Evolutionary conservation across 2,797 vertebrate genomes (phyloP).

Genomic region (Prunella strophiata): DNA sequence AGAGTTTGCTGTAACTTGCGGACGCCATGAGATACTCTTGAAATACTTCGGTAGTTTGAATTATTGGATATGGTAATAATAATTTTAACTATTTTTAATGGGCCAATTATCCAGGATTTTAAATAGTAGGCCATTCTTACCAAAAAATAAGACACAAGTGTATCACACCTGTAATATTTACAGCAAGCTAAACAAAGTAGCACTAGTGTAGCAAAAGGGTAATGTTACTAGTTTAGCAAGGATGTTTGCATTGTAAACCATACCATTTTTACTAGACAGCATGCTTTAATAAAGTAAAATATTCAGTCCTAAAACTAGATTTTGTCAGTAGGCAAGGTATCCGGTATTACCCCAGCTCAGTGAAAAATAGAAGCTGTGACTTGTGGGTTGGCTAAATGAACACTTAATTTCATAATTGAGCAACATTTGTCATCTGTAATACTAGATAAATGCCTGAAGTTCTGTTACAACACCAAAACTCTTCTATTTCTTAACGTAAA

Average conservation of each 20-base stretch:
- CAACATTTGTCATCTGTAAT: neutral
- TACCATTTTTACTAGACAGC: neutral
- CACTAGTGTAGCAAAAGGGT: neutral
- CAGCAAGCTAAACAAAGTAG: neutral
- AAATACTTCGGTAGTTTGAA: neutral
- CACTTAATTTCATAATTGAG: neutral
- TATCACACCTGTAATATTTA: neutral
- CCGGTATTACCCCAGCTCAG: neutral
- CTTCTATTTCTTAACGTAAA: neutral
- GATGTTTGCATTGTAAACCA: neutral
- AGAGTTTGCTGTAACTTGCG: neutral
- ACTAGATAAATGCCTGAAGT: neutral
- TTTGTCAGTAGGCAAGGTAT: neutral
- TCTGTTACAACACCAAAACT: neutral
- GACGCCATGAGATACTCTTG: neutral
- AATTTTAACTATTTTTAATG: neutral
- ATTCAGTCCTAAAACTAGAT: neutral
- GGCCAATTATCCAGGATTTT: neutral
- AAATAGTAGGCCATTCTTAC: neutral
- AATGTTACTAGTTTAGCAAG: neutral
- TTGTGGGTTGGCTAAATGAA: neutral
- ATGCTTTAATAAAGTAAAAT: neutral
- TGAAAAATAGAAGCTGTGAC: neutral
- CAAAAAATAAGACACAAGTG: neutral
- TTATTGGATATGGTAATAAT: neutral